Base-by-base conservation (phyloP, 2,888 invertebrate species). In the Habrosyne pyritoides region DNA sequence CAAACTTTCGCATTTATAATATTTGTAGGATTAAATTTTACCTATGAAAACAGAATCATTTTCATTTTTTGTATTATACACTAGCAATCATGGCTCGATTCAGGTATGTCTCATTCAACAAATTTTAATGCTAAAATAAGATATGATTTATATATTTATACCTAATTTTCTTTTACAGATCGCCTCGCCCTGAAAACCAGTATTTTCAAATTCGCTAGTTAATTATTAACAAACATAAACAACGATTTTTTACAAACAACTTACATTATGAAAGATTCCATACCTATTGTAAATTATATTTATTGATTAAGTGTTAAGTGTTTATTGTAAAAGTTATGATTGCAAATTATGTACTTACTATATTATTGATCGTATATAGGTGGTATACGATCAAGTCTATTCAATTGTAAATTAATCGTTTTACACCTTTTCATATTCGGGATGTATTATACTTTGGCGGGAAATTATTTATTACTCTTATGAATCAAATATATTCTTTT, bases 151-250 rank as follows among this genome's bases (percentile, higher is more conserved):
- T 21, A 18, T n/a, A 10, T 36, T 47, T 54, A 47, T 54, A 1
- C 2, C 1, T 8, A 42, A 18, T 64, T 55, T 60, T 53, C 54
- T 47, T 65, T 77, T 74, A 21, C 84, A 87, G 87, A 84, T 87
- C 54, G 86, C 86, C 53, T 72, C 83, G 18, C 87, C 86, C 10
- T 87, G 73, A 81, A 53, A 55, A 60, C 61, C 64, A 71, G 66
- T 67, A 71, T 72, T 73, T 36, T 18, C 36, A 56, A 60, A 58
- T 48, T 61, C 58, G 42, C 53, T 61, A 66, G 46, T 59, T 53
- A 67, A 69, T 52, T 58, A 70, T 46, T 61, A 56, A 53, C 53
- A 53, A 56, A 49, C 49, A 14, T 47, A 55, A 62, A 70, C 68
- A 73, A 75, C 69, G 68, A 75, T 60, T 61, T 69, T 62, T 53